These are phyloP conservation scores for Caenorhabditis sp. DNA, from an alignment of 2,888 invertebrate genomes.

Conservation along the genomic window DNA sequence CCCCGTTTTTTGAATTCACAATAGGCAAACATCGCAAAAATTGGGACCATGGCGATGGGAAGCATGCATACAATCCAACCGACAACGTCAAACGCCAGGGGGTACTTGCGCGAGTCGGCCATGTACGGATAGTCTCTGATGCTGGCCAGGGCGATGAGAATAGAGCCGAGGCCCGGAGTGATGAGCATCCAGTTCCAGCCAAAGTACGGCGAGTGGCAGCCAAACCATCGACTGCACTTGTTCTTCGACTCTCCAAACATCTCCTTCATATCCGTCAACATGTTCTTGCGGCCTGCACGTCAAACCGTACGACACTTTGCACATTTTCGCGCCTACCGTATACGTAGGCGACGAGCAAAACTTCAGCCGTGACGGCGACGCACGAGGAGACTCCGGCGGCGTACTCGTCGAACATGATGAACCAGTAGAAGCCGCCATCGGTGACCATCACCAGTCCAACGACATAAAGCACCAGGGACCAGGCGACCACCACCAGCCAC, in stretches of 20 bases:
- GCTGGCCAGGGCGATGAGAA: constrained; percentile 30
- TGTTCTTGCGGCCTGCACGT: constrained; percentile 58
- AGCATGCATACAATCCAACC: constrained; percentile 42
- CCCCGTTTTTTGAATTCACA: constrained; percentile 19
- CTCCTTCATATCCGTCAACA: constrained; percentile 62
- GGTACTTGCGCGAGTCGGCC: constrained; percentile 20
- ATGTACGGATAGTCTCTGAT: constrained; percentile 36
- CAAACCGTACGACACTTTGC: neutral
- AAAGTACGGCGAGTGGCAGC: constrained; percentile 62
- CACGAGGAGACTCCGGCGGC: constrained; percentile 63
- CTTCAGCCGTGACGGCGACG: constrained; percentile 58
- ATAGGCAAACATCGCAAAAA: constrained; percentile 23
- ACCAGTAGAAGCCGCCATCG: constrained; percentile 71
- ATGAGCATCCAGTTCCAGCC: constrained; percentile 41
- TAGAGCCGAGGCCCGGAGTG: constrained; percentile 30
- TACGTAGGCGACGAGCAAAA: constrained; percentile 63
- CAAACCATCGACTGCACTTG: constrained; percentile 16
- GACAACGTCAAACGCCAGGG: constrained; percentile 39
- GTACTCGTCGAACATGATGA: constrained; percentile 72
- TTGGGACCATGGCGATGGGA: constrained; percentile 38
- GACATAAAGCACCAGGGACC: constrained; percentile 61
- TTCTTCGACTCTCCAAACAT: constrained; percentile 69
- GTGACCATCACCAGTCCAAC: constrained; percentile 67
- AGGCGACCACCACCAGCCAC: constrained; percentile 55
- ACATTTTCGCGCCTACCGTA: constrained; percentile 57